Percentiles rank a stretch among this genome's conserved stretches.
Conservation (phyloP, 2,113 vertebrate species). For the Hemicordylus capensis region DNA sequence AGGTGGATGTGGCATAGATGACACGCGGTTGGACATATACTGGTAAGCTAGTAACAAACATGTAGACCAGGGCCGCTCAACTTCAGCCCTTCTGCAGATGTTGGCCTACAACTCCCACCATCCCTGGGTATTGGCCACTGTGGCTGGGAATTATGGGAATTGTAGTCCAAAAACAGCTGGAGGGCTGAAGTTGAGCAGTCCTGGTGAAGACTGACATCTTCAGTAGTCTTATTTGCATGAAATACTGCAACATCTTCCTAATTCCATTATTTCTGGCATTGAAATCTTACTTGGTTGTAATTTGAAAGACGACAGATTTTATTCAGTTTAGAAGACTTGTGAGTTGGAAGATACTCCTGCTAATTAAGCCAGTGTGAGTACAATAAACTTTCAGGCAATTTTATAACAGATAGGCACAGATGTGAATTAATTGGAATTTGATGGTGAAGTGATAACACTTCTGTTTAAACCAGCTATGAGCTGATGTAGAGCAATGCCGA, state of each 20-base stretch:
- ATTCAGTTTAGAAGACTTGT: neutral
- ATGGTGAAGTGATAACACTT: neutral
- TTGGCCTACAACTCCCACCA: too few relatives aligned
- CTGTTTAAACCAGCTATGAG: neutral
- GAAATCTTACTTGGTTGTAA: neutral
- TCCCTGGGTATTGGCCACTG: neutral
- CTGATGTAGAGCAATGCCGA: neutral
- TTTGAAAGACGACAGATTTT: neutral
- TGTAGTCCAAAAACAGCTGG: too few relatives aligned
- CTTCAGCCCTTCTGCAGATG: too few relatives aligned
- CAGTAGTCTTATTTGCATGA: neutral
- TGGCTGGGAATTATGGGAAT: too few relatives aligned
- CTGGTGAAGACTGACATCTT: neutral
- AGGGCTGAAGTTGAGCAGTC: too few relatives aligned
- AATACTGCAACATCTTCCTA: too few relatives aligned
- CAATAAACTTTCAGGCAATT: neutral
- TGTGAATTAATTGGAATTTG: neutral
- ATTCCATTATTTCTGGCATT: neutral
- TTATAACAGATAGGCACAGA: neutral
- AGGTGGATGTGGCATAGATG: too few relatives aligned
- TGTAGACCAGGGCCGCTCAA: too few relatives aligned
- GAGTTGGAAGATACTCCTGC: too few relatives aligned
- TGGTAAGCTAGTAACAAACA: neutral
- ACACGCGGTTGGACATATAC: too few relatives aligned
- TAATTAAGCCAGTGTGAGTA: neutral